Evolutionary conservation across 2,888 invertebrate genomes (phyloP), one percentile per base, ranked within the genome.

Genomic region (Galeruca laticollis): DNA sequence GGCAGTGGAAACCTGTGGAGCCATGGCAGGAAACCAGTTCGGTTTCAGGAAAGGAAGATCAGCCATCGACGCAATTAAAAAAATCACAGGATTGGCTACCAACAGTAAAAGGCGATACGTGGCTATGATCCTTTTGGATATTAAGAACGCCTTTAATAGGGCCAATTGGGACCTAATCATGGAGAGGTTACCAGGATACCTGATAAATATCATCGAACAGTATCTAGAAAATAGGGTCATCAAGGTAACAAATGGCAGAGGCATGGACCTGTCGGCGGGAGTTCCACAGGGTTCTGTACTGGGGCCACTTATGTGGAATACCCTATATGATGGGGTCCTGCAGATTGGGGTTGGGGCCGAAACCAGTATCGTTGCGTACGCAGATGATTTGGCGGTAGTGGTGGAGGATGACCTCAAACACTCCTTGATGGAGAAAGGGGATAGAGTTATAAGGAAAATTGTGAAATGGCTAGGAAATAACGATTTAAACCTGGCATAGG

Each of bases 91-190:
- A n/a, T n/a, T n/a, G n/a, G n/a, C n/a, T n/a, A n/a, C n/a, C n/a
- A n/a, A n/a, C n/a, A n/a, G n/a, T n/a, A n/a, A n/a, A n/a, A n/a
- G n/a, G n/a, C n/a, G n/a, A n/a, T n/a, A n/a, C n/a, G n/a, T n/a
- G n/a, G n/a, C n/a, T n/a, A n/a, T 71, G 43, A 18, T 64, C 11
- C 21, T 37, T 2, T 3, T 71, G 6, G 71, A 71, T 33, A 47
- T 71, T 2, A 13, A 51, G 40, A 71, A 71, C 37, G 71, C 71
- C 1, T 71, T 71, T 37, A 71, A 71, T 20, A 47, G 61, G 0
- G 52, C 52, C 6, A 18, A 15, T 18, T 60, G 64, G 64, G 51
- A 51, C n/a, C 4, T 15, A 11, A 64, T 69, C 10, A 31, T 64
- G 20, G 33, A 37, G 11, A 57, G 13, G 4, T 31, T 69, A 3